phyloP scores from a whole-genome alignment of 2,888 invertebrate species.

The Eumerus sabulonum region DNA sequence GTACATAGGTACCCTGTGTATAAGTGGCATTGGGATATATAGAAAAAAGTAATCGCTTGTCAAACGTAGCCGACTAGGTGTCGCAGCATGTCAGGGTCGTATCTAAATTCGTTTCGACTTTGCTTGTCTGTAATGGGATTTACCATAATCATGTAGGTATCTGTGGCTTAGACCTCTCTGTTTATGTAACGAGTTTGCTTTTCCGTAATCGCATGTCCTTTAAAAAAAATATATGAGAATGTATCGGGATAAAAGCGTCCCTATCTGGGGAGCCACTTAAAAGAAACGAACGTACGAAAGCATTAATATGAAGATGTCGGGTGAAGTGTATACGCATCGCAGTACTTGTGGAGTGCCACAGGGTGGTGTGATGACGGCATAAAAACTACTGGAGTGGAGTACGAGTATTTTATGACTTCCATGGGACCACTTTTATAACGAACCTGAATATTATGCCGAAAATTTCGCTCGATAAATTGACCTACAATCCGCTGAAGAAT shows the following conservation, averaged over 20 bases:
- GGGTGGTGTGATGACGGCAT: slow-evolving; percentile 48
- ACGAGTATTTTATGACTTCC: slow-evolving; percentile 33
- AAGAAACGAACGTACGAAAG: slow-evolving; percentile 2
- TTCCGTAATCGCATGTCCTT: slow-evolving; percentile 29
- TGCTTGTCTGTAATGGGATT: slow-evolving; percentile 35
- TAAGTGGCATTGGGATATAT: slow-evolving; percentile 21
- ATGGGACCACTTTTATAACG: no score
- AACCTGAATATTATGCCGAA: no score
- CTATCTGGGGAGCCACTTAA: slow-evolving; percentile 25
- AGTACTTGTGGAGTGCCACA: slow-evolving; percentile 38
- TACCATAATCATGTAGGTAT: no score
- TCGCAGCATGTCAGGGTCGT: slow-evolving; percentile 2
- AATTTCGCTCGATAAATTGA: no score
- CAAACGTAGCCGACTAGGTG: slow-evolving; percentile 28
- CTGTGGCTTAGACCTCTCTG: no score
- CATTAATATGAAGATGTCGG: slow-evolving; percentile 23
- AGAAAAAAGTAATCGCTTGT: slow-evolving; percentile 40
- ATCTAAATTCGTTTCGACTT: slow-evolving; percentile 9
- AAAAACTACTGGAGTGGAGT: slow-evolving; percentile 47
- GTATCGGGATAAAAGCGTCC: slow-evolving; percentile 5
- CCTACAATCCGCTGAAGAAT: no score
- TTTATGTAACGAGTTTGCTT: no score
- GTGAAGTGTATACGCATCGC: background rate
- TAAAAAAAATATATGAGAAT: slow-evolving; percentile 33
- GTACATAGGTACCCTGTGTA: background rate